Conservation (phyloP, 1,140 invertebrate genomes). For the Temnothorax nylanderi region DNA sequence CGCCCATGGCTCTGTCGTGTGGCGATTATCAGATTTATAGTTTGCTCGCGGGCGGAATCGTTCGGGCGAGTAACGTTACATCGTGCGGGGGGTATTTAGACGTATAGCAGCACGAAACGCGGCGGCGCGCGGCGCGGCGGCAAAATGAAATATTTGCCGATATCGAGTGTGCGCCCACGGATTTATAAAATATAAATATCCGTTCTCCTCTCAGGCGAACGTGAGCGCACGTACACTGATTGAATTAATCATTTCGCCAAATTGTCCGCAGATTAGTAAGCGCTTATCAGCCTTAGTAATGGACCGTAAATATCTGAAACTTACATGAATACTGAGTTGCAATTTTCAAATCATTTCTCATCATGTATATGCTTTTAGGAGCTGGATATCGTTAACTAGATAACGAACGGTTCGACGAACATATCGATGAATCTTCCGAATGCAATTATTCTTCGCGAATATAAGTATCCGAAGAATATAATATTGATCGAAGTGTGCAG, state of each 20-base stretch:
- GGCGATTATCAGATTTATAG: slow-evolving; percentile 70
- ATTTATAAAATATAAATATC: slow-evolving; percentile 73
- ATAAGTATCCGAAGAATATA: background rate
- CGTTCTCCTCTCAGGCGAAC: background rate
- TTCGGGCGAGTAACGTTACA: slow-evolving; percentile 65
- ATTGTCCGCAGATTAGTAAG: background rate
- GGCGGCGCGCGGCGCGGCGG: background rate
- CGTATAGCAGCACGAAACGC: slow-evolving; percentile 50
- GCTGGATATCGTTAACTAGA: background rate
- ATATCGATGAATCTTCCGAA: background rate
- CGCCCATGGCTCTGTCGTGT: slow-evolving; percentile 12
- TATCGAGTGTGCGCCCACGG: slow-evolving; percentile 30
- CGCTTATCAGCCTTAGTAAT: background rate
- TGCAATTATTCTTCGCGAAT: background rate
- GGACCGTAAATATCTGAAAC: background rate
- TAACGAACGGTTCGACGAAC: background rate
- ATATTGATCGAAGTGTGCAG: background rate
- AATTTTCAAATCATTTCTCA: background rate
- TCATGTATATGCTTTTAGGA: background rate
- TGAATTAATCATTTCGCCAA: slow-evolving; percentile 63
- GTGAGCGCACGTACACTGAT: slow-evolving; percentile 36
- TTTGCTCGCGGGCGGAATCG: slow-evolving; percentile 66
- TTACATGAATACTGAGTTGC: background rate
- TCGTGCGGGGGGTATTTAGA: slow-evolving; percentile 61
- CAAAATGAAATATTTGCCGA: slow-evolving; percentile 58